These are phyloP conservation scores for Apocrypta bakeri DNA, from an alignment of 1,140 invertebrate genomes.

Conservation along the genomic window DNA sequence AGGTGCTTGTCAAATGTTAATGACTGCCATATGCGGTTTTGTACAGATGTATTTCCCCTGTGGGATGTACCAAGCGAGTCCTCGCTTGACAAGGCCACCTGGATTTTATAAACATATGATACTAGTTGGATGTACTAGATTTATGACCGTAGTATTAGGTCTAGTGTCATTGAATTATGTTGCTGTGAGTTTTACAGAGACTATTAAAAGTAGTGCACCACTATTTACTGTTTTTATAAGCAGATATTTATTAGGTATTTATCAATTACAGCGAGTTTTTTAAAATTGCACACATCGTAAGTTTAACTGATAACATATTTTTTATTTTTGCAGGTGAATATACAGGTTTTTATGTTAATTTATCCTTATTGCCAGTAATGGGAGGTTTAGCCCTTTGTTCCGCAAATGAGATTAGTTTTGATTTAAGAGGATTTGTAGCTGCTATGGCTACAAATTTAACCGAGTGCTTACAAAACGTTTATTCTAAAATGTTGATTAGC, in stretches of 20 bases:
- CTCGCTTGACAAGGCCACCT: constrained; percentile 79
- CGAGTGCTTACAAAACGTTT: constrained; percentile 91
- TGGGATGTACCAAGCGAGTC: constrained; percentile 80
- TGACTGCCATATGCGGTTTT: constrained; percentile 85
- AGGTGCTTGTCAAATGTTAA: constrained; percentile 86
- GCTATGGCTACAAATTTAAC: constrained; percentile 89
- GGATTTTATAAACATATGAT: constrained; percentile 87
- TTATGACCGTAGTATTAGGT: constrained; percentile 85
- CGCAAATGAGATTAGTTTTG: constrained; percentile 88
- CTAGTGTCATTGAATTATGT: constrained; percentile 88
- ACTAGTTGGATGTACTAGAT: constrained; percentile 85
- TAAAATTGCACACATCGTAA: neutral
- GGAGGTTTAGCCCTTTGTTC: constrained; percentile 88
- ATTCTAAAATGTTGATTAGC: constrained; percentile 88
- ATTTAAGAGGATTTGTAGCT: constrained; percentile 84
- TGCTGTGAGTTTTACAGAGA: constrained; percentile 90
- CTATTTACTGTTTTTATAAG: constrained; percentile 89
- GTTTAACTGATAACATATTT: constrained; percentile 44
- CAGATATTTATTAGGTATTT: constrained; percentile 79
- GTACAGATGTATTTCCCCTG: constrained; percentile 86
- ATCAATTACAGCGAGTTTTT: constrained; percentile 3
- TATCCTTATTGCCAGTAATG: constrained; percentile 91
- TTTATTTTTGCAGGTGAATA: constrained; percentile 77
- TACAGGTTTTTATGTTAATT: constrained; percentile 84
- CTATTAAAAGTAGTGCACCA: constrained; percentile 90